A percentile compares a stretch with the other conserved stretches of the same genome.
phyloP scores from a whole-genome alignment of 2,797 vertebrate species.

The Melanogrammus aeglefinus region DNA sequence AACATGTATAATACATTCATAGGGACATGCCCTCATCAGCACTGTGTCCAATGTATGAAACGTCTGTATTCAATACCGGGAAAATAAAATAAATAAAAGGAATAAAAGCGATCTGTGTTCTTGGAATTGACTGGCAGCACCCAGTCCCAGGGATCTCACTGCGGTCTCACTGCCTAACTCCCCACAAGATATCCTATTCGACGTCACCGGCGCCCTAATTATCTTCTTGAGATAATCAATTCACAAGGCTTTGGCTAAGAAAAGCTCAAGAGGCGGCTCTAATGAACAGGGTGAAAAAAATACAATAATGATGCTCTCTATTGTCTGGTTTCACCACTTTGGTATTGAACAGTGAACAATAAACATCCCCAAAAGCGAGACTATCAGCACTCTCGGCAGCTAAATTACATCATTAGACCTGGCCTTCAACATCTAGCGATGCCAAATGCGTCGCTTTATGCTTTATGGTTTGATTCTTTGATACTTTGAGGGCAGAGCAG shows the following conservation, averaged over 20 bases:
- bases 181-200: constrained; percentile 35
- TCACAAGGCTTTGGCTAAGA: constrained; percentile 51
- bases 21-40: constrained; percentile 55
- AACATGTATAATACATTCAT: constrained; percentile 67
- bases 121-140: neutral
- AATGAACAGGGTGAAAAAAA: constrained; percentile 34
- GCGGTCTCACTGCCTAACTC: constrained; percentile 11
- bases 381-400: constrained; percentile 25
- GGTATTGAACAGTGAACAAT: constrained; percentile 51
- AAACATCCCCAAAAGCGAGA: constrained; percentile 38
- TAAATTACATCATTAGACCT: neutral
- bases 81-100: neutral
- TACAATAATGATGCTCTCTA: constrained; percentile 67
- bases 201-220: constrained; percentile 64
- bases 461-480: neutral
- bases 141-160: neutral
- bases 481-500: constrained; percentile 10
- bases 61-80: constrained; percentile 37
- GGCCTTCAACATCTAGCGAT: neutral
- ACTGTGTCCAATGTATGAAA: constrained; percentile 56
- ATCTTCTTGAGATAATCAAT: constrained; percentile 66
- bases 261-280: constrained; percentile 61
- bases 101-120: constrained; percentile 55
- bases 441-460: neutral
- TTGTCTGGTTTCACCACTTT: constrained; percentile 59